Base-by-base conservation (phyloP, 2,888 invertebrate genomes). In the Nephrocerus scutellatus region DNA sequence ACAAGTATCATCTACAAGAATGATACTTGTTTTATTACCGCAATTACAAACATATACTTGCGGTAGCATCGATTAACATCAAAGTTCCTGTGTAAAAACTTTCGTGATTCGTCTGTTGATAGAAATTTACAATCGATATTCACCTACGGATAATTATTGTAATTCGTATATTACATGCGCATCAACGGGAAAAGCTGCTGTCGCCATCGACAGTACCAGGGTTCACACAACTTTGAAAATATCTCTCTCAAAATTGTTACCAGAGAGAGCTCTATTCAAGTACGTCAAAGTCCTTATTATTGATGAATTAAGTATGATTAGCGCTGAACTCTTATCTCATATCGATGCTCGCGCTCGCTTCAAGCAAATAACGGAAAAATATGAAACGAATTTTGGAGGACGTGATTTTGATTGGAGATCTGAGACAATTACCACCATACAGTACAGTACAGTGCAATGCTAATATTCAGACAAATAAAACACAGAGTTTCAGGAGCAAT, bases 51-150 rank as follows among this genome's bases (percentile, higher is more conserved):
- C n/a, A n/a, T n/a, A n/a, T n/a, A n/a, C n/a, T n/a, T n/a, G n/a
- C n/a, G n/a, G n/a, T n/a, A n/a, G n/a, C n/a, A n/a, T n/a, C n/a
- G n/a, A n/a, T n/a, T n/a, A n/a, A n/a, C n/a, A n/a, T n/a, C n/a
- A n/a, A n/a, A n/a, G n/a, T n/a, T n/a, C n/a, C n/a, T 35, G 49
- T 36, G 57, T 57, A 2, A 58, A 60, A 54, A 53, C 61, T 12
- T 65, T 60, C 36, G 50, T 60, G 9, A 63, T 67, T 7, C 60
- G 61, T 54, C 47, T 59, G 0, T 29, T 69, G 1, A 64, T 63
- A 62, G 66, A 66, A 53, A 67, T 61, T 41, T 64, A 64, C 34
- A 68, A 68, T 40, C 37, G 66, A 21, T 67, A 46, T 41, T 37
- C 59, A 26, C 50, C 55, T 38, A 57, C 41, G 25, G 57, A 66